Percentiles rank a stretch among this genome's conserved stretches.
Evolutionary conservation across 2,888 invertebrate genomes (phyloP).

Genomic region (Pollenia labialis): DNA sequence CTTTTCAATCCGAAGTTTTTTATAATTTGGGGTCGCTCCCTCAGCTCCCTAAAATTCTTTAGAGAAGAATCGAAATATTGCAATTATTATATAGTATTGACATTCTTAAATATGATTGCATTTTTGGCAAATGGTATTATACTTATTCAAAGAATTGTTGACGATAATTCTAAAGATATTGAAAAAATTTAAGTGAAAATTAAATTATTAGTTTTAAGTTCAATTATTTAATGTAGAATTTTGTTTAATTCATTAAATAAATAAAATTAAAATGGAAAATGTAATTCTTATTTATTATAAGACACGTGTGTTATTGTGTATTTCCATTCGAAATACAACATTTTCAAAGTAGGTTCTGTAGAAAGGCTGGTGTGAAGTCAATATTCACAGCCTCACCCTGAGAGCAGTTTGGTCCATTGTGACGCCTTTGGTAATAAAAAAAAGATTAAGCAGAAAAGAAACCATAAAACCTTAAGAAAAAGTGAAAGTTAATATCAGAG

Average conservation of each 20-base stretch:
- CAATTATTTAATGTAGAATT: slow-evolving; percentile 12
- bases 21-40: slow-evolving; percentile 64
- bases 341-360: no score
- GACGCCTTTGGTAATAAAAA: no score
- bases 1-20: slow-evolving; percentile 53
- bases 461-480: no score
- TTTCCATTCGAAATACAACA: no score
- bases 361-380: no score
- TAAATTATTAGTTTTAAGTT: slow-evolving; percentile 30
- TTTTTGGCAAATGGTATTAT: slow-evolving; percentile 61
- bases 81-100: slow-evolving; percentile 59
- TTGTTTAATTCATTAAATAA: not conserved
- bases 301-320: no score
- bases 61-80: slow-evolving; percentile 50
- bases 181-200: not conserved
- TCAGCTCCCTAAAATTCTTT: slow-evolving; percentile 64
- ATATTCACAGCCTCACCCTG: no score
- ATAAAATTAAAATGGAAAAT: not conserved
- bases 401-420: no score
- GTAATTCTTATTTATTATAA: not conserved
- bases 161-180: slow-evolving; percentile 14
- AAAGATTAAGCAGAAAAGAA: no score
- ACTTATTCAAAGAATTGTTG: slow-evolving; percentile 45
- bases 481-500: no score
- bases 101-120: slow-evolving; percentile 67